These are phyloP conservation scores for Drosophila tsacasi DNA, from an alignment of 1,140 invertebrate species.

Conservation along the genomic window DNA sequence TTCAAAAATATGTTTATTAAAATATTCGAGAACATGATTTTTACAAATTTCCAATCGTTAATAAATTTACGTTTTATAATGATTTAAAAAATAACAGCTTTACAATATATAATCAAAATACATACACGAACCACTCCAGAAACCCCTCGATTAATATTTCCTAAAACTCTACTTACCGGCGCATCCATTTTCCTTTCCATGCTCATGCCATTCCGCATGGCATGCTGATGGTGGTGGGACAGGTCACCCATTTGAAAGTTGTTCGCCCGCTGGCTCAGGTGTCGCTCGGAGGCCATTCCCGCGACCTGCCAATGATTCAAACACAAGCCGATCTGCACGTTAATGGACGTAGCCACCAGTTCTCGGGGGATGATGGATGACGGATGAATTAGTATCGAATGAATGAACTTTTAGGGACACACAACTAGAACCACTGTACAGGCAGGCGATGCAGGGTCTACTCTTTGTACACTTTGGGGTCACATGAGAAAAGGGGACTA, in stretches of 20 bases:
- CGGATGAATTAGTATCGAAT: slow-evolving; percentile 72
- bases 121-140: not conserved
- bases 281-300: slow-evolving; percentile 90
- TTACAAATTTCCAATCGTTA: not conserved
- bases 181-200: slow-evolving; percentile 90
- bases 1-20: not conserved
- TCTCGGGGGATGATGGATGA: slow-evolving; percentile 38
- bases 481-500: slow-evolving; percentile 45
- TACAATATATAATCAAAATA: not conserved
- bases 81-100: not conserved
- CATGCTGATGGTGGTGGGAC: slow-evolving; percentile 85
- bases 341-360: slow-evolving; percentile 60
- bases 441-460: slow-evolving; percentile 64
- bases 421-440: slow-evolving; percentile 57
- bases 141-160: too few relatives aligned
- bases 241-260: slow-evolving; percentile 94
- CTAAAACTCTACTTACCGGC: slow-evolving; percentile 87
- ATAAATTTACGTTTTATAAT: not conserved
- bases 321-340: slow-evolving; percentile 75
- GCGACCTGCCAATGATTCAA: slow-evolving; percentile 87
- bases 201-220: slow-evolving; percentile 87
- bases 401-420: slow-evolving; percentile 69
- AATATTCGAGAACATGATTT: not conserved
- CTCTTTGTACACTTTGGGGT: slow-evolving; percentile 44
- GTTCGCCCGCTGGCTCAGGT: slow-evolving; percentile 90